Conservation (phyloP, 2,888 invertebrate species). For the Drosophila gaucha region DNA sequence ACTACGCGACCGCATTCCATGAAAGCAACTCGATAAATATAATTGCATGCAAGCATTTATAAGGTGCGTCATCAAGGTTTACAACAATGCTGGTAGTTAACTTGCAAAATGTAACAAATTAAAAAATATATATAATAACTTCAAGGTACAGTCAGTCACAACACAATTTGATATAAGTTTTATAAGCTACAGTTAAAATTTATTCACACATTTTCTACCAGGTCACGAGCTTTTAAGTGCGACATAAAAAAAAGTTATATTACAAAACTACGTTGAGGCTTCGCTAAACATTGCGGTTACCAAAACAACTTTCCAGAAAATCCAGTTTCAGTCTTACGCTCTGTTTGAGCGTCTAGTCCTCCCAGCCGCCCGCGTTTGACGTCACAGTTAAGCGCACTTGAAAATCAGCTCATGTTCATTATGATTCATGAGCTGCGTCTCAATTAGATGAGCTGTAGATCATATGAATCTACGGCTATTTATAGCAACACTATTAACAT, state of each 20-base stretch:
- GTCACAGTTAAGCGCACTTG: conserved; percentile 44
- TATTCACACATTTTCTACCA: conserved; percentile 56
- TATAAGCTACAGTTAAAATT: conserved; percentile 24
- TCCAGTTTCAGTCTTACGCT: conserved; percentile 17
- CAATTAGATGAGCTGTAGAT: conserved; percentile 15
- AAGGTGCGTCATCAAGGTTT: conserved; percentile 62
- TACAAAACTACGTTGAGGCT: conserved; percentile 8
- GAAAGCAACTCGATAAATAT: conserved; percentile 10
- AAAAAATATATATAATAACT: conserved; percentile 3
- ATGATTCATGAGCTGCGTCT: conserved; percentile 54
- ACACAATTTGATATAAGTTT: background rate
- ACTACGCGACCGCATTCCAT: conserved; percentile 21
- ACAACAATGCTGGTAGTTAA: conserved; percentile 21
- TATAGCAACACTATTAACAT: conserved; percentile 25
- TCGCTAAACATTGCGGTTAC: conserved; percentile 25
- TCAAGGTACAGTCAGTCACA: conserved; percentile 57
- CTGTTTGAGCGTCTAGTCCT: background rate
- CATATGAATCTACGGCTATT: conserved; percentile 45
- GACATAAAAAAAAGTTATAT: background rate
- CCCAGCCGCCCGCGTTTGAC: conserved; percentile 45
- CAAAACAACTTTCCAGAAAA: conserved; percentile 39
- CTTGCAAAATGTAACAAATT: conserved; percentile 2
- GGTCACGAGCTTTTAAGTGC: conserved; percentile 47
- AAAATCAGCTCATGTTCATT: conserved; percentile 10
- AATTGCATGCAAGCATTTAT: conserved; percentile 41